phyloP scores from a whole-genome alignment of 2,797 vertebrate species.

The Petrocephalus sullivani region DNA sequence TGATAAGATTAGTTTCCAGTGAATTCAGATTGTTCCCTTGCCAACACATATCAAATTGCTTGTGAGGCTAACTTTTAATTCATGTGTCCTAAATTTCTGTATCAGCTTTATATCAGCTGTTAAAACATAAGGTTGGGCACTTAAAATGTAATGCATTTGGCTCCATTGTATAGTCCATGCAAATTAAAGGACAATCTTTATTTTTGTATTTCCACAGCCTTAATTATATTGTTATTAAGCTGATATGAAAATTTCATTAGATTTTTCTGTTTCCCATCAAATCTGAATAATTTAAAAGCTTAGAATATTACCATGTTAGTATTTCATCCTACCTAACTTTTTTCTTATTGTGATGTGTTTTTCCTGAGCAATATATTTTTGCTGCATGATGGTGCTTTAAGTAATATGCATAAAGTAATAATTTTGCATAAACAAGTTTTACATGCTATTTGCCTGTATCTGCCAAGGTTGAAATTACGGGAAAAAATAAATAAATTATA shows the following conservation, averaged over 20 bases:
- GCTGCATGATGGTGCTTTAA: neutral
- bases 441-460: neutral
- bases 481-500: neutral
- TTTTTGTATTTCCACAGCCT: neutral
- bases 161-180: neutral
- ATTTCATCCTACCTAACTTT: neutral
- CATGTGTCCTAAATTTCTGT: neutral
- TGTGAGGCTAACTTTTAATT: conserved; percentile 23
- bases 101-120: neutral
- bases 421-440: neutral
- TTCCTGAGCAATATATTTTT: neutral
- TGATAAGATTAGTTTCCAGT: conserved; percentile 56
- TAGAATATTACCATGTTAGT: neutral
- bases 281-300: neutral
- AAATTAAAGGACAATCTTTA: neutral
- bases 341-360: neutral
- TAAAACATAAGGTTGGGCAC: neutral
- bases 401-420: neutral
- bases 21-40: conserved; percentile 47
- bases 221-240: neutral
- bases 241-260: neutral
- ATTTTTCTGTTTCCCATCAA: neutral
- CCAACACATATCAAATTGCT: conserved; percentile 35
- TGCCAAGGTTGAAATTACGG: neutral
- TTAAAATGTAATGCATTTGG: neutral